A percentile compares a stretch with the other conserved stretches of the same genome.
phyloP scores from a whole-genome alignment of 1,140 invertebrate genomes.

The Leptinotarsa lineolata region DNA sequence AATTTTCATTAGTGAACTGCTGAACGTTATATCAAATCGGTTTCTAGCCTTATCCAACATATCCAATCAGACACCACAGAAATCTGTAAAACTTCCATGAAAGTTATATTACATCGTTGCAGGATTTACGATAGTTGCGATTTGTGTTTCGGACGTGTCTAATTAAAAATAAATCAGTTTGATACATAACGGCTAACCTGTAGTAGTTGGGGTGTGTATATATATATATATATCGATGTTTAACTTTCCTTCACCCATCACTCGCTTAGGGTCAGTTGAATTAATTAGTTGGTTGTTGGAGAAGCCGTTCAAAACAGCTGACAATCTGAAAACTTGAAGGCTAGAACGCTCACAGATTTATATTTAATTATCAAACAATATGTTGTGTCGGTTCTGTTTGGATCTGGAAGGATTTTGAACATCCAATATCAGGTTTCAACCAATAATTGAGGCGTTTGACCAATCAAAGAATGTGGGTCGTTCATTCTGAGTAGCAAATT shows the following conservation, averaged over 20 bases:
- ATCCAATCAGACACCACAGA: slow-evolving; percentile 2
- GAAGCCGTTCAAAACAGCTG: slow-evolving; percentile 48
- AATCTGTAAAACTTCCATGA: slow-evolving; percentile 7
- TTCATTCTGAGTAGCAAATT: too few relatives aligned
- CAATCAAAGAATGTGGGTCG: too few relatives aligned
- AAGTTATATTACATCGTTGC: slow-evolving; percentile 18
- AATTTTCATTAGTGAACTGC: too few relatives aligned
- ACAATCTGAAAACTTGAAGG: slow-evolving; percentile 47
- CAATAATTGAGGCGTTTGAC: not conserved
- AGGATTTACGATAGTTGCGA: slow-evolving; percentile 27
- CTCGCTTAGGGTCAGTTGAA: slow-evolving; percentile 43
- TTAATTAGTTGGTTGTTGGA: slow-evolving; percentile 43
- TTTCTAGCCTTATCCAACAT: not conserved
- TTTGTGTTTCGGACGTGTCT: slow-evolving; percentile 40
- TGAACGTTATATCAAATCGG: too few relatives aligned
- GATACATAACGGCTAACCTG: slow-evolving; percentile 36
- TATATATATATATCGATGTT: slow-evolving; percentile 45
- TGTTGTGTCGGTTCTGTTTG: slow-evolving; percentile 42
- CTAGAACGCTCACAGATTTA: slow-evolving; percentile 42
- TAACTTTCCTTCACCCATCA: slow-evolving; percentile 38
- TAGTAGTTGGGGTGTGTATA: slow-evolving; percentile 37
- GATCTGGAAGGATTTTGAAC: not conserved
- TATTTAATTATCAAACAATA: slow-evolving; percentile 50
- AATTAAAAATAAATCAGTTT: slow-evolving; percentile 46
- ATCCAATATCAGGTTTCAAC: not conserved